Evolutionary conservation across 2,113 vertebrate species (phyloP), one percentile per base, ranked within the genome.

Genomic region (Apus apus): DNA sequence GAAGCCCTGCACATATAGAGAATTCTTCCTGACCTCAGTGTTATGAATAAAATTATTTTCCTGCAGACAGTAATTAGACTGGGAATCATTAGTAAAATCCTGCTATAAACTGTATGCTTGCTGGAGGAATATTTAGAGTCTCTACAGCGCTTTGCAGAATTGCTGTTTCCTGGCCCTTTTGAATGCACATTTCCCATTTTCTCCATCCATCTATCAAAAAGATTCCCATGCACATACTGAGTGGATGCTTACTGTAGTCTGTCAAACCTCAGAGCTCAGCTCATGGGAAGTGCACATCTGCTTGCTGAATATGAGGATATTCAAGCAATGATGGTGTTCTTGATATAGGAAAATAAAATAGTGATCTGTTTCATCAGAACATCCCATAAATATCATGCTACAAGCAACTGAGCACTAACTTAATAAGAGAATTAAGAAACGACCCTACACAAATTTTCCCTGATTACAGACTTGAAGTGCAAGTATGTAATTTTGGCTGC

Each of bases 41-140:
- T 84, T 76, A 65, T 8, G 19, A 91, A 95, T 91, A 85, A 92
- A 96, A 97, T 92, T 89, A 95, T 85, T 95, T 97, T 95, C 90
- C 17, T 30, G 46, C 65, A 61, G 60, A 70, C 62, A 80, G 51
- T 95, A 97, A 96, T 97, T 96, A 97, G 91, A 86, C 58, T 57
- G 25, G 92, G 32, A 90, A 64, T 81, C 34, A 23, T 65, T 87
- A 93, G 62, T 21, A 91, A 91, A 94, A 86, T 86, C 45, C 72
- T 80, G 15, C 57, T 91, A 22, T 76, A 58, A 84, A 68, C 53
- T 91, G 5, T 75, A 32, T 34, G 9, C 45, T 93, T 76, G 36
- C 82, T 74, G 45, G 11, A 93, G 53, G 83, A 97, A 80, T 27
- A 71, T 74, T 94, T 71, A 83, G 51, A 76, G 74, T 34, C 66